Evolutionary conservation across 2,888 invertebrate genomes (phyloP).

Genomic region (Eustalomyia histrio): DNA sequence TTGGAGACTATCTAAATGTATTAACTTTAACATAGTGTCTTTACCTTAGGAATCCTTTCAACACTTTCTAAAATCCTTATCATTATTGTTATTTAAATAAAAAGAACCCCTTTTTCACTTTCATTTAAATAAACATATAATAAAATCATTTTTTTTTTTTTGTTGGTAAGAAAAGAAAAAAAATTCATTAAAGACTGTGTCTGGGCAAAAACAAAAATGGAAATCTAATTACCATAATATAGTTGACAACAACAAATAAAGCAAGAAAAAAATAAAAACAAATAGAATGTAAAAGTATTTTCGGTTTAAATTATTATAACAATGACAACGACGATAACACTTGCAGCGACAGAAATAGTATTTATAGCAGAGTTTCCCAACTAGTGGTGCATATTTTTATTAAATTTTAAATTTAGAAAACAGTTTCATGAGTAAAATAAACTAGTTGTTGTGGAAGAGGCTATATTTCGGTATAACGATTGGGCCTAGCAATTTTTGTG

Average conservation of each 20-base stretch:
- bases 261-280: slow-evolving; percentile 16
- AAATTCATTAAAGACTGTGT: slow-evolving; percentile 48
- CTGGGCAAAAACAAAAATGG: slow-evolving; percentile 35
- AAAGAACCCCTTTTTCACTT: slow-evolving; percentile 4
- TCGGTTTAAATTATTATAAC: neutral
- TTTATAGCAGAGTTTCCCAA: too few relatives aligned
- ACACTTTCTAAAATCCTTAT: slow-evolving; percentile 32
- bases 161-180: slow-evolving; percentile 13
- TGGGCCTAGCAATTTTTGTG: too few relatives aligned
- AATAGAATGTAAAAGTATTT: slow-evolving; percentile 3
- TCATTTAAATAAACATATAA: slow-evolving; percentile 39
- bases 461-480: too few relatives aligned
- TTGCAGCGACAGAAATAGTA: neutral
- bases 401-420: too few relatives aligned
- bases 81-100: slow-evolving; percentile 24
- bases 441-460: too few relatives aligned
- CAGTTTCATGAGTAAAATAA: too few relatives aligned
- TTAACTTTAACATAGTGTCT: too few relatives aligned
- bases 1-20: too few relatives aligned
- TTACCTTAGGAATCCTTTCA: slow-evolving; percentile 27
- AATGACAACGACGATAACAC: neutral
- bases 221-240: slow-evolving; percentile 64
- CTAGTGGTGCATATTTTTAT: too few relatives aligned
- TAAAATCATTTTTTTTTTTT: slow-evolving; percentile 37
- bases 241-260: slow-evolving; percentile 59